Conservation (phyloP, 2,113 vertebrate genomes). For the Silurus meridionalis region DNA sequence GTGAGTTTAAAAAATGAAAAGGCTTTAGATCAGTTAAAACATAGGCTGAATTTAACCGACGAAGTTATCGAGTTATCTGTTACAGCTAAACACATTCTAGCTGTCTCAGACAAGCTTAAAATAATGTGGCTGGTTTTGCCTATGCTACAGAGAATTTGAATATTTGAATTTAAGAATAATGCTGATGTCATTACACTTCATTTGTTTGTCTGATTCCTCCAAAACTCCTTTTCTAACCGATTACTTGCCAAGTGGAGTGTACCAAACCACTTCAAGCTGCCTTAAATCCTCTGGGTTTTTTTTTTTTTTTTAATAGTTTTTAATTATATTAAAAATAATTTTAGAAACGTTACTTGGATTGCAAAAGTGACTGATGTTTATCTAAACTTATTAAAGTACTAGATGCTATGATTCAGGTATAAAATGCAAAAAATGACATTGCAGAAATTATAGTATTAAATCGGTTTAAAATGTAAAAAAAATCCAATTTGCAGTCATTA, state of each 20-base stretch:
- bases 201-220: slow-evolving; percentile 62
- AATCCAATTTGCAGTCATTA: slow-evolving; percentile 48
- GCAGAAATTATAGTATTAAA: neutral
- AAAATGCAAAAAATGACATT: neutral
- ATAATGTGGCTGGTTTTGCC: neutral
- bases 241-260: slow-evolving; percentile 52
- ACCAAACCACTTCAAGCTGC: neutral
- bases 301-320: neutral
- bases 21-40: neutral
- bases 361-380: neutral
- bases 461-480: neutral
- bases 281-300: neutral
- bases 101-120: neutral
- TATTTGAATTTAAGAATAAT: slow-evolving; percentile 59
- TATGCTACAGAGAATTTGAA: slow-evolving; percentile 5
- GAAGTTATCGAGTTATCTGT: neutral
- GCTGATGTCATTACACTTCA: slow-evolving; percentile 53
- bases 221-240: slow-evolving; percentile 64
- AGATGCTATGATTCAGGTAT: neutral
- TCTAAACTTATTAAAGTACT: neutral
- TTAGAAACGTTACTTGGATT: neutral
- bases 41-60: neutral
- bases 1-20: slow-evolving; percentile 59
- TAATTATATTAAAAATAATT: neutral
- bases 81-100: neutral